These are phyloP conservation scores for Gambusia yucatana DNA, from an alignment of 2,797 vertebrate genomes.

Conservation along the genomic window DNA sequence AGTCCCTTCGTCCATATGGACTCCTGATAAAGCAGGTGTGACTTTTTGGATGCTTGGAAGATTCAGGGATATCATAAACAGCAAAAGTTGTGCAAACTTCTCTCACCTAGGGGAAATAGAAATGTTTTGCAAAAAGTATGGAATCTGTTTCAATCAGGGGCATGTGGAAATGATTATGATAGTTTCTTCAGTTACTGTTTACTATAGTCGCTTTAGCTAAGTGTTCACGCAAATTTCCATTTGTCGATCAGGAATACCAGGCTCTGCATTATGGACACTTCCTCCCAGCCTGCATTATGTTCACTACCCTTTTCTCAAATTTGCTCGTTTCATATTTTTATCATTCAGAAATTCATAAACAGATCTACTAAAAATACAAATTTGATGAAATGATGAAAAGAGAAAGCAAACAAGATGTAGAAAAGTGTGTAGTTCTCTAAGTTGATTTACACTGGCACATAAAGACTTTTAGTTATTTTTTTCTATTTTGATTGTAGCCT, in stretches of 20 bases:
- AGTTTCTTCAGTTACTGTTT: neutral
- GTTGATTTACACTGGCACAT: slow-evolving; percentile 12
- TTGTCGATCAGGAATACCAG: neutral
- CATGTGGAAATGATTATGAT: neutral
- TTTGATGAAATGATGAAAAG: too few relatives aligned
- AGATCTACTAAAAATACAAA: neutral
- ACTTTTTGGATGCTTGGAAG: neutral
- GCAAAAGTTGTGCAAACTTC: neutral
- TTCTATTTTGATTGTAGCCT: neutral
- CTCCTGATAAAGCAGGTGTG: slow-evolving; percentile 66
- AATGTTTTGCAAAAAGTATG: neutral
- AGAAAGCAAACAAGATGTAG: neutral
- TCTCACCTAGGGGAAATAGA: neutral
- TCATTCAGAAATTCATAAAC: neutral
- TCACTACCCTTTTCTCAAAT: neutral
- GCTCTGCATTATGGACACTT: neutral
- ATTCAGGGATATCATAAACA: neutral
- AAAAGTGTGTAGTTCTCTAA: neutral
- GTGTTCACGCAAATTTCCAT: neutral
- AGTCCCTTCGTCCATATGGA: slow-evolving; percentile 69
- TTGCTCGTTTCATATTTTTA: neutral
- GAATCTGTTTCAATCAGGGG: neutral
- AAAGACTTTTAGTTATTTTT: neutral
- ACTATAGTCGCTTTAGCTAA: neutral
- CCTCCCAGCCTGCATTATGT: neutral